Evolutionary conservation across 2,113 vertebrate species (phyloP).

Genomic region (Coryphaenoides rupestris): DNA sequence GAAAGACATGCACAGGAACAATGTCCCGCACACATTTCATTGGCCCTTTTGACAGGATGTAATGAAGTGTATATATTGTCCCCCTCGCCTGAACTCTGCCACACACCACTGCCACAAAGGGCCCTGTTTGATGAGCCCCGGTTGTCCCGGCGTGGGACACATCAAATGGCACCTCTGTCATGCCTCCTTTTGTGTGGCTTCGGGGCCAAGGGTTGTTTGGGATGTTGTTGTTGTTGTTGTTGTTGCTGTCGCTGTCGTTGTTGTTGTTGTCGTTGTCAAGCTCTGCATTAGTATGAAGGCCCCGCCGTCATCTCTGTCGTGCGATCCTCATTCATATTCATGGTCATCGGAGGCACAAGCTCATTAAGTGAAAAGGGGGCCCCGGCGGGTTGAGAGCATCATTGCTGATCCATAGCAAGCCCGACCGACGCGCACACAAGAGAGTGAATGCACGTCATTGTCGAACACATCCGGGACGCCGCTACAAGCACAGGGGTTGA

Average conservation of each 20-base stretch:
- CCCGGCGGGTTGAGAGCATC: too few relatives aligned
- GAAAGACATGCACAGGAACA: conserved; percentile 78
- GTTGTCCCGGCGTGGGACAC: conserved; percentile 76
- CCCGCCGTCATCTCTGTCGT: conserved; percentile 45
- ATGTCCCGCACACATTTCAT: conserved; percentile 75
- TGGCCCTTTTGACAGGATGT: conserved; percentile 82
- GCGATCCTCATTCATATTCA: conserved; percentile 63
- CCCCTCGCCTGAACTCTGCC: conserved; percentile 74
- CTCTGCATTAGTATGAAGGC: conserved; percentile 60
- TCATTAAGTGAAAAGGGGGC: conserved; percentile 46
- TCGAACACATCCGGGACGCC: too few relatives aligned
- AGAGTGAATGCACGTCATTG: too few relatives aligned
- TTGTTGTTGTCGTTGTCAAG: conserved; percentile 44
- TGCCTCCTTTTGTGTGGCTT: conserved; percentile 63
- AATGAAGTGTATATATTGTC: conserved; percentile 84
- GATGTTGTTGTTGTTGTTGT: conserved; percentile 58
- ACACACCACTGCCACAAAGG: conserved; percentile 72
- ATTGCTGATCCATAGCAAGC: too few relatives aligned
- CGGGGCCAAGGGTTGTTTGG: conserved; percentile 63
- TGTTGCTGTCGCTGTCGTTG: conserved; percentile 5
- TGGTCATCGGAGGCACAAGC: conserved; percentile 42
- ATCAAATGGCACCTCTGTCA: conserved; percentile 70
- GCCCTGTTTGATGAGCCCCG: conserved; percentile 73
- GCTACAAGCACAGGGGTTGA: too few relatives aligned
- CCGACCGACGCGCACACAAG: too few relatives aligned